phyloP scores from a whole-genome alignment of 1,140 invertebrate species.

The Drosophila micromelanica region DNA sequence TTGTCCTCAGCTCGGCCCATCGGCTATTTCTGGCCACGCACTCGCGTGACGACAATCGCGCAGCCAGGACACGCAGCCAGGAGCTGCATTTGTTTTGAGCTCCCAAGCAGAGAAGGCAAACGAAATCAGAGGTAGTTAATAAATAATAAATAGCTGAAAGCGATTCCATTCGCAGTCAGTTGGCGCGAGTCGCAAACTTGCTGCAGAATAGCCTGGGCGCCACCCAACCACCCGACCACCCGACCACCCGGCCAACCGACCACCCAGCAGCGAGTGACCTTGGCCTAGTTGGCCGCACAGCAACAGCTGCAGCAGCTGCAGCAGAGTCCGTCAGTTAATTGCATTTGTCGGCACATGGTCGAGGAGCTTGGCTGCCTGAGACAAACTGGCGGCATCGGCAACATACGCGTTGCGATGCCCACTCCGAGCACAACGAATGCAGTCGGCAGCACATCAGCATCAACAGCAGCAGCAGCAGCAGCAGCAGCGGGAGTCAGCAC shows the following conservation, averaged over 20 bases:
- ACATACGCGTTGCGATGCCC: slow-evolving; percentile 60
- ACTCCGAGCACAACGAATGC: slow-evolving; percentile 42
- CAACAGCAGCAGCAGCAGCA: slow-evolving; percentile 10
- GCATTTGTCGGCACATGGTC: slow-evolving; percentile 60
- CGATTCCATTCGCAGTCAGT: neutral
- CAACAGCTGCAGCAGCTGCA: slow-evolving; percentile 37
- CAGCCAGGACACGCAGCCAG: slow-evolving; percentile 39
- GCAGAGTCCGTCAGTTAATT: slow-evolving; percentile 19
- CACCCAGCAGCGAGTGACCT: slow-evolving; percentile 35
- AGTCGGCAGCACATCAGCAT: slow-evolving; percentile 28
- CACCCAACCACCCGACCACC: neutral
- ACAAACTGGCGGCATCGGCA: slow-evolving; percentile 63
- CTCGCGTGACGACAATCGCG: slow-evolving; percentile 71
- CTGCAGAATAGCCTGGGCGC: neutral
- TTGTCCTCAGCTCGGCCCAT: neutral
- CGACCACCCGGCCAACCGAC: neutral
- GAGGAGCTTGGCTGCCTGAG: slow-evolving; percentile 68
- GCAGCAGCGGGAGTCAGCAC: slow-evolving; percentile 10
- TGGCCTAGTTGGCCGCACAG: slow-evolving; percentile 65
- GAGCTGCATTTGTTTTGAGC: neutral
- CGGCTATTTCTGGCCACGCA: slow-evolving; percentile 40
- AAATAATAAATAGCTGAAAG: neutral
- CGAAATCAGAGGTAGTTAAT: neutral
- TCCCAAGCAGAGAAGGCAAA: neutral
- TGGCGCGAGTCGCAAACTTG: neutral